Conservation (phyloP, 1,140 invertebrate genomes). For the Plectrocnemia conspersa region DNA sequence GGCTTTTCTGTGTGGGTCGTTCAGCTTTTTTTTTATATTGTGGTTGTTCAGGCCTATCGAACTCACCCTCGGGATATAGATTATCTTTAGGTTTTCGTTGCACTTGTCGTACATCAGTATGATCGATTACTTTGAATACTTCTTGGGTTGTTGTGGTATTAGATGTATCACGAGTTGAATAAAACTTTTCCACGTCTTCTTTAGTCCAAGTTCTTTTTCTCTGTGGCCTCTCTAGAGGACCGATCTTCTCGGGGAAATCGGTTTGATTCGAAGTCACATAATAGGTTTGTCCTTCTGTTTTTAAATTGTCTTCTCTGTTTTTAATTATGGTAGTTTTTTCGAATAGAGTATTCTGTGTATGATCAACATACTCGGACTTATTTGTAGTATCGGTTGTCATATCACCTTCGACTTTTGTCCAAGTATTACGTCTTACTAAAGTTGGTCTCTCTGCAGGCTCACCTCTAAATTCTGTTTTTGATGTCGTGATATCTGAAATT, state of each 20-base stretch:
- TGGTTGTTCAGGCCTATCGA: constrained; percentile 49
- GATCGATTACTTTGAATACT: constrained; percentile 51
- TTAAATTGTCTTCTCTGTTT: constrained; percentile 60
- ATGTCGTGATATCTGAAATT: constrained; percentile 59
- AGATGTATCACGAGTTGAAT: constrained; percentile 54
- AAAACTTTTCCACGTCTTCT: constrained; percentile 63
- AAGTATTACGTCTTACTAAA: constrained; percentile 73
- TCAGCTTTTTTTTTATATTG: constrained; percentile 46
- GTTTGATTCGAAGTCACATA: constrained; percentile 58
- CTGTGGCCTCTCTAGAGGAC: constrained; percentile 51
- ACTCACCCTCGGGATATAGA: constrained; percentile 53
- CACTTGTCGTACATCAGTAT: constrained; percentile 46
- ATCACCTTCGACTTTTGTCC: constrained; percentile 72
- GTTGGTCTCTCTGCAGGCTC: constrained; percentile 59
- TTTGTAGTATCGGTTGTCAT: constrained; percentile 63
- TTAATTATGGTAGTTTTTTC: constrained; percentile 56
- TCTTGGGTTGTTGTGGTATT: constrained; percentile 55
- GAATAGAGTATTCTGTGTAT: constrained; percentile 50
- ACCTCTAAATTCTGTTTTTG: constrained; percentile 62
- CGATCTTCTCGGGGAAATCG: constrained; percentile 56
- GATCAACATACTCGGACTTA: constrained; percentile 61
- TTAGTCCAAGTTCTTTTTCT: constrained; percentile 64
- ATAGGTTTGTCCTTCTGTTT: constrained; percentile 59
- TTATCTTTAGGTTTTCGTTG: constrained; percentile 51
- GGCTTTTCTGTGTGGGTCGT: constrained; percentile 39